Percentiles rank a stretch among this genome's conserved stretches.
These are phyloP conservation scores for Aythya fuligula DNA, from an alignment of 2,797 vertebrate genomes.

Conservation along the genomic window DNA sequence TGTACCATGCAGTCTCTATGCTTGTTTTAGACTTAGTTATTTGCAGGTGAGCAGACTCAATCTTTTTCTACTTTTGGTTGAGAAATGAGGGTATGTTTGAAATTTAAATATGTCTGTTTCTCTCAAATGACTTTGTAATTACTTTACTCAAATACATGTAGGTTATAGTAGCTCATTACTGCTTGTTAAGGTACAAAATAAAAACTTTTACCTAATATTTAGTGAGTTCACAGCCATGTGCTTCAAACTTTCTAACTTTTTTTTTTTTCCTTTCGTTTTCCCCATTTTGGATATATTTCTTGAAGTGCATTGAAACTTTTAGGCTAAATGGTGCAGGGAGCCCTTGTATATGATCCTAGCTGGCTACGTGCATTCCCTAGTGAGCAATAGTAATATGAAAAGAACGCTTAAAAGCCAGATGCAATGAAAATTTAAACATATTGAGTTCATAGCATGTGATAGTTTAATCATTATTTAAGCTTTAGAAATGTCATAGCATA, in stretches of 20 bases:
- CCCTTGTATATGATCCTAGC: neutral
- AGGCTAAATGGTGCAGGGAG: neutral
- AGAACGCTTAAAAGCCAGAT: slow-evolving; percentile 54
- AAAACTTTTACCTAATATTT: neutral
- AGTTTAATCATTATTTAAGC: slow-evolving; percentile 68
- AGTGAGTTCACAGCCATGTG: neutral
- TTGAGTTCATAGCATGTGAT: slow-evolving; percentile 53
- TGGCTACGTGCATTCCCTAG: slow-evolving; percentile 22
- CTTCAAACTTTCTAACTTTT: neutral
- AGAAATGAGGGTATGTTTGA: neutral
- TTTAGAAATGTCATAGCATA: slow-evolving; percentile 66
- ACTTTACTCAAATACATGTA: neutral
- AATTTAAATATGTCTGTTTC: neutral
- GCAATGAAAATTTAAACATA: slow-evolving; percentile 65
- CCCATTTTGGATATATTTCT: neutral
- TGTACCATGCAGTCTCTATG: neutral
- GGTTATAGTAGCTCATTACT: neutral
- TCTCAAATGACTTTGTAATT: neutral
- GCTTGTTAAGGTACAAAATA: neutral
- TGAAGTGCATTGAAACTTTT: neutral
- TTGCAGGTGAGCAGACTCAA: neutral
- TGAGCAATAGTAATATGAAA: slow-evolving; percentile 26
- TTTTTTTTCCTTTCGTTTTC: neutral
- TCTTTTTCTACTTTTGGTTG: neutral
- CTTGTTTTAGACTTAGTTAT: neutral